Conservation (phyloP, 2,888 invertebrate species). For the Flabesymbios commensalis region DNA sequence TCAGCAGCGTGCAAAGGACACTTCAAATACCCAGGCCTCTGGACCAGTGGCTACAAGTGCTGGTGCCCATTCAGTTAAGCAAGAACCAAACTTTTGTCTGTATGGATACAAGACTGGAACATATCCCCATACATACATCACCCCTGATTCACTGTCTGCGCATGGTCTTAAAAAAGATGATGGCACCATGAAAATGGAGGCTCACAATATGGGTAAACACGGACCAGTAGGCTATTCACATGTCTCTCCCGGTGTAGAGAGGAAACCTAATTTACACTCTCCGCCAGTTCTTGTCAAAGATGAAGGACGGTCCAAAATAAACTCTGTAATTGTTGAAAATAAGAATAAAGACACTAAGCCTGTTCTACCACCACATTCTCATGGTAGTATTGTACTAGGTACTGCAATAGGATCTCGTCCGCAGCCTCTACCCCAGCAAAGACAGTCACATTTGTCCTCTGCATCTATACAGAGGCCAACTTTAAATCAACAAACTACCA, state of each 20-base stretch:
- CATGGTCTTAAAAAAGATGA: conserved; percentile 40
- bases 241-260: not conserved
- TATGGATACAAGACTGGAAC: conserved; percentile 62
- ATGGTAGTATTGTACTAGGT: conserved; percentile 23
- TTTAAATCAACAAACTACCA: too few species aligned
- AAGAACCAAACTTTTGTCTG: conserved; percentile 54
- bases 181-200: conserved; percentile 36
- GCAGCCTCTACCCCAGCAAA: not conserved
- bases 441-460: too few species aligned
- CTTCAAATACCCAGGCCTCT: not conserved
- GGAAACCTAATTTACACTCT: conserved; percentile 16
- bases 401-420: not conserved
- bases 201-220: not conserved
- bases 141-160: conserved; percentile 55
- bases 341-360: conserved; percentile 33
- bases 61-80: not conserved
- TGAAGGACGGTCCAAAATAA: conserved; percentile 41
- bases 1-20: too few species aligned
- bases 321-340: conserved; percentile 56
- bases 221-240: not conserved
- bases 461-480: too few species aligned
- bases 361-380: conserved; percentile 6
- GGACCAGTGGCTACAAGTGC: not conserved
- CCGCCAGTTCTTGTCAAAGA: conserved; percentile 49
- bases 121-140: conserved; percentile 57